These are phyloP conservation scores for Clinocottus analis DNA, from an alignment of 2,113 vertebrate species.

Conservation along the genomic window DNA sequence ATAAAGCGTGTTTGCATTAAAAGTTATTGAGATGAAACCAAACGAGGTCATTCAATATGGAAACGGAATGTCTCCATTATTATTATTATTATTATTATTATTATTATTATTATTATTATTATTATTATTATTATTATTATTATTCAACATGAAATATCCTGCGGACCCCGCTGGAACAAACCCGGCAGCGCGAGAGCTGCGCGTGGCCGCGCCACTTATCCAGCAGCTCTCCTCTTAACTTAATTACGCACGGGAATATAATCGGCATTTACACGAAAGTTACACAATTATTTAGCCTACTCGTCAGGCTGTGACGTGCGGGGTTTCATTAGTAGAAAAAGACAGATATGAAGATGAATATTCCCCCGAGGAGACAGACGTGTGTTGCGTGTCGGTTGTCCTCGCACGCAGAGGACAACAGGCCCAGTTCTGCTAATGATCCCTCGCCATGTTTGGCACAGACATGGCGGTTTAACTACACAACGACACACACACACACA, in stretches of 20 bases:
- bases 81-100: too few relatives aligned
- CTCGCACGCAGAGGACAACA: conserved; percentile 27
- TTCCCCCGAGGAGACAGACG: conserved; percentile 26
- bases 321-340: neutral
- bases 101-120: too few relatives aligned
- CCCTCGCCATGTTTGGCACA: too few relatives aligned
- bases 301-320: conserved; percentile 2
- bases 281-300: conserved; percentile 16
- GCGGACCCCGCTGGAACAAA: neutral
- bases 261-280: conserved; percentile 26
- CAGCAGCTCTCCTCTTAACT: conserved; percentile 19
- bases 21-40: neutral
- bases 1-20: neutral
- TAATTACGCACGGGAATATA: conserved; percentile 38
- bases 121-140: too few relatives aligned
- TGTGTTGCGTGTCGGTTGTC: conserved; percentile 40
- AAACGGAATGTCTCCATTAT: neutral
- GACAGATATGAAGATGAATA: neutral
- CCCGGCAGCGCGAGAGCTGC: neutral
- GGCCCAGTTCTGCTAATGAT: conserved; percentile 40
- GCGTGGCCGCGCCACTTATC: neutral
- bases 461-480: too few relatives aligned
- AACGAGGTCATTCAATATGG: conserved; percentile 4
- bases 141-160: conserved; percentile 28
- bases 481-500: too few relatives aligned